These are phyloP conservation scores for Drosophila tani DNA, from an alignment of 1,140 invertebrate species.

Conservation along the genomic window DNA sequence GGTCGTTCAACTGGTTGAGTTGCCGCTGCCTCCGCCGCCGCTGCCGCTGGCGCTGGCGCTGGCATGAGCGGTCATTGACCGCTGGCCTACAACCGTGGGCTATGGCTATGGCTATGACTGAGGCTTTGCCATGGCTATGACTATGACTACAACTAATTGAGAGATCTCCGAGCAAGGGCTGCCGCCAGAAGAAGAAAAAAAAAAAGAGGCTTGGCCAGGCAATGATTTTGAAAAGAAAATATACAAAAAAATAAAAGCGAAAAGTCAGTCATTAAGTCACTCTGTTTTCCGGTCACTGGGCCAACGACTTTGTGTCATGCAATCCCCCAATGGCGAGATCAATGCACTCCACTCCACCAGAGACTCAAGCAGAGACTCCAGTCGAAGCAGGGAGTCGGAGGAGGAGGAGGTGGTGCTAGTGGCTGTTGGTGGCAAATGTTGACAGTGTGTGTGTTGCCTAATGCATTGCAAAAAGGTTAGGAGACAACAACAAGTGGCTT, in stretches of 20 bases:
- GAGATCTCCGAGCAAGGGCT: neutral
- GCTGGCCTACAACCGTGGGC: constrained; percentile 72
- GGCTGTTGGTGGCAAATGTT: constrained; percentile 39
- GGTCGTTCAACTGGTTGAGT: constrained; percentile 74
- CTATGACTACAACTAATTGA: neutral
- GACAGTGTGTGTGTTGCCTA: constrained; percentile 72
- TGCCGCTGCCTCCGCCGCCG: constrained; percentile 24
- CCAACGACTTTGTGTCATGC: constrained; percentile 80
- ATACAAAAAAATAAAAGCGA: constrained; percentile 54
- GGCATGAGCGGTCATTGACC: constrained; percentile 60
- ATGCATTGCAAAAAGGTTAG: constrained; percentile 79
- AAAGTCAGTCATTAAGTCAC: constrained; percentile 78
- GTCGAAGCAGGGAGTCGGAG: neutral
- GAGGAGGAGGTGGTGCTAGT: constrained; percentile 9
- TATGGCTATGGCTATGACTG: constrained; percentile 38
- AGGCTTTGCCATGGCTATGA: constrained; percentile 10
- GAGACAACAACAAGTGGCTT: constrained; percentile 76
- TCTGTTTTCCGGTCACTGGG: constrained; percentile 80
- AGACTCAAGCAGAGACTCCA: neutral
- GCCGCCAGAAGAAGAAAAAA: neutral
- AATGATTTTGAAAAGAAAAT: constrained; percentile 20
- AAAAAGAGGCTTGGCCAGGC: constrained; percentile 22
- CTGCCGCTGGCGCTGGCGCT: constrained; percentile 17
- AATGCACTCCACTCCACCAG: constrained; percentile 70
- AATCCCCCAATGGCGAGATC: constrained; percentile 69